phyloP scores from a whole-genome alignment of 2,888 invertebrate species.

The Meloe dianella region DNA sequence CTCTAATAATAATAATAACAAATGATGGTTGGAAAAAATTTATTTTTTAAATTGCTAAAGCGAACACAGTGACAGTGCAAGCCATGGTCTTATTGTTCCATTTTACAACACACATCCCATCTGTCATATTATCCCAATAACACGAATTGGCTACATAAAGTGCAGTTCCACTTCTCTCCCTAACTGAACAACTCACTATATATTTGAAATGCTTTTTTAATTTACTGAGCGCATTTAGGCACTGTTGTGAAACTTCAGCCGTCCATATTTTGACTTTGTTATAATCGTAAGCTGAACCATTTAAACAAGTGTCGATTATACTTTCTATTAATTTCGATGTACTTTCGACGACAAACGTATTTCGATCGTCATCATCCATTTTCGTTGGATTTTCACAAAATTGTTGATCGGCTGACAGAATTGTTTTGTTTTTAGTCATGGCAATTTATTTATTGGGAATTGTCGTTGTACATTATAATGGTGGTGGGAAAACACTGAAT shows the following conservation, averaged over 20 bases:
- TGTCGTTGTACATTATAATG: too few relatives aligned
- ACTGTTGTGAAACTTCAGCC: constrained; percentile 76
- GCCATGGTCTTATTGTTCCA: constrained; percentile 90
- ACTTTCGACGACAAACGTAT: constrained; percentile 72
- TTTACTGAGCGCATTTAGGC: constrained; percentile 73
- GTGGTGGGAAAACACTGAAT: constrained; percentile 18
- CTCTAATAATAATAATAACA: neutral
- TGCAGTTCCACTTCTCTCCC: constrained; percentile 84
- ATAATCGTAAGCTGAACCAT: constrained; percentile 72
- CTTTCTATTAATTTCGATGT: constrained; percentile 78
- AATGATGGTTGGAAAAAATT: neutral
- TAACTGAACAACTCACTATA: constrained; percentile 81
- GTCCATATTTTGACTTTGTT: constrained; percentile 77
- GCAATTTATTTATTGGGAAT: too few relatives aligned
- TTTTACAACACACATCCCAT: constrained; percentile 80
- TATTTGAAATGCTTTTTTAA: constrained; percentile 84
- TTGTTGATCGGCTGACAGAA: constrained; percentile 30
- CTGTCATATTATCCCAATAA: constrained; percentile 83
- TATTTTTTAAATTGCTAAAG: constrained; percentile 63
- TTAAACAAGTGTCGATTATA: constrained; percentile 75
- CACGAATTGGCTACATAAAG: constrained; percentile 83
- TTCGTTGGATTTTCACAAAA: constrained; percentile 43
- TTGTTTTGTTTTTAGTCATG: constrained; percentile 38
- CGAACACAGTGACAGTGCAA: constrained; percentile 84
- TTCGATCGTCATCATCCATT: constrained; percentile 59